phyloP scores from a whole-genome alignment of 2,113 vertebrate species.

The Nansenia antarctica region DNA sequence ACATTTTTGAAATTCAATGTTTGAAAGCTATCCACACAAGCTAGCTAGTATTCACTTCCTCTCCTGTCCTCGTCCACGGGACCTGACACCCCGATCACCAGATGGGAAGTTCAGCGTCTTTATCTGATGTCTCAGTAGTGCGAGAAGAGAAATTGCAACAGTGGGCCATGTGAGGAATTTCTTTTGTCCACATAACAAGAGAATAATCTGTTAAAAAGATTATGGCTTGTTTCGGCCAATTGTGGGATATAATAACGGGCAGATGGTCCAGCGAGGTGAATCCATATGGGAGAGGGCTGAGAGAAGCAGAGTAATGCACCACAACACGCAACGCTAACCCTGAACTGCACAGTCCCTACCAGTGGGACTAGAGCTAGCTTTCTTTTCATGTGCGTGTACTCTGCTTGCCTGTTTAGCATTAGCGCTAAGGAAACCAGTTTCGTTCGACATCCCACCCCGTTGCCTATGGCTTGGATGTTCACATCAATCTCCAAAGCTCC shows the following conservation, averaged over 20 bases:
- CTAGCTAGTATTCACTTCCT: neutral
- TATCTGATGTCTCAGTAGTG: neutral
- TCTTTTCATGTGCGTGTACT: neutral
- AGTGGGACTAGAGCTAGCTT: slow-evolving; percentile 7
- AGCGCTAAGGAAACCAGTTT: slow-evolving; percentile 9
- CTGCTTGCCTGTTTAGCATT: slow-evolving; percentile 3
- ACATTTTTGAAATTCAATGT: too few relatives aligned
- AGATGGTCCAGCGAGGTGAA: slow-evolving; percentile 65
- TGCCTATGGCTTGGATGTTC: neutral
- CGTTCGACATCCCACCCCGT: neutral
- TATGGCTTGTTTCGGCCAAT: slow-evolving; percentile 60
- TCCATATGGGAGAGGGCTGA: slow-evolving; percentile 51
- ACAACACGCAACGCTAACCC: slow-evolving; percentile 57
- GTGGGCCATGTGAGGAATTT: neutral
- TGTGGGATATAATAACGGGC: slow-evolving; percentile 66
- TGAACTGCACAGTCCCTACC: neutral
- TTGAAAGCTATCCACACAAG: neutral
- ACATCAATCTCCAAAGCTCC: neutral
- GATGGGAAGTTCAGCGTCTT: neutral
- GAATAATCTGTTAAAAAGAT: slow-evolving; percentile 71
- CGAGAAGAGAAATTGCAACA: neutral
- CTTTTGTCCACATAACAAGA: slow-evolving; percentile 33
- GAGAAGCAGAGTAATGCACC: slow-evolving; percentile 53
- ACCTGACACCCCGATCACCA: neutral
- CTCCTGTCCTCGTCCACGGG: neutral